Evolutionary conservation across 92 coral and sea anemone species (phyloP), one percentile per base, ranked within the genome.

Genomic region (Porites lobata): DNA sequence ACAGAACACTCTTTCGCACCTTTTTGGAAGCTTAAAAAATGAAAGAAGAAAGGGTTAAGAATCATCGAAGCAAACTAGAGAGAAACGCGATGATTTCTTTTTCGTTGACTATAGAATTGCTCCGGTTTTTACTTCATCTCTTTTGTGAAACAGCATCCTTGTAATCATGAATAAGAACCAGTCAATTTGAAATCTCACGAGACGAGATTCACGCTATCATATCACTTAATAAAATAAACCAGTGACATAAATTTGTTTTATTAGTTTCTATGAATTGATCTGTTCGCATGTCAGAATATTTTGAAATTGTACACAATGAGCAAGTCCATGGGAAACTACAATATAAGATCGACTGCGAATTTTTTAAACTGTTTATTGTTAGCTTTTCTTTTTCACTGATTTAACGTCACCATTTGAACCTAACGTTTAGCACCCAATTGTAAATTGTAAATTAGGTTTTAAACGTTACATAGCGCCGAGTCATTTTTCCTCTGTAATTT

Each of bases 271-370:
- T 15, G 12, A 24, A 59, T 66, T 24, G 82, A 9, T 47, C 67
- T 59, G 66, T 43, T 54, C 29, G 50, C 11, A 24, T 76, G 79
- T 64, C 80, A 84, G 87, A 73, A 62, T 9, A 20, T 2, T 19
- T 51, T 62, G 64, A 75, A 51, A 74, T 61, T 84, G 74, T 84
- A 84, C 87, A 84, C 50, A 54, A 20, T 69, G 47, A 56, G 56
- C 29, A 69, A 26, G 56, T 77, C 82, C 51, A 47, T 61, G 56
- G 26, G 81, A 84, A 84, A 47, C 72, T 50, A 21, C 51, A 1
- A 83, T 72, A 64, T 65, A 6, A 64, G 66, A 29, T 77, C 81
- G 63, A 47, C 24, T 17, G 22, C 56, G 24, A 76, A 13, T 43
- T 8, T 20, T 20, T 53, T 54, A 54, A 53, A 19, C 63, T 19